A percentile compares a stretch with the other conserved stretches of the same genome.
These are phyloP conservation scores for Malurus cyaneus DNA, from an alignment of 2,113 vertebrate species.

Conservation along the genomic window DNA sequence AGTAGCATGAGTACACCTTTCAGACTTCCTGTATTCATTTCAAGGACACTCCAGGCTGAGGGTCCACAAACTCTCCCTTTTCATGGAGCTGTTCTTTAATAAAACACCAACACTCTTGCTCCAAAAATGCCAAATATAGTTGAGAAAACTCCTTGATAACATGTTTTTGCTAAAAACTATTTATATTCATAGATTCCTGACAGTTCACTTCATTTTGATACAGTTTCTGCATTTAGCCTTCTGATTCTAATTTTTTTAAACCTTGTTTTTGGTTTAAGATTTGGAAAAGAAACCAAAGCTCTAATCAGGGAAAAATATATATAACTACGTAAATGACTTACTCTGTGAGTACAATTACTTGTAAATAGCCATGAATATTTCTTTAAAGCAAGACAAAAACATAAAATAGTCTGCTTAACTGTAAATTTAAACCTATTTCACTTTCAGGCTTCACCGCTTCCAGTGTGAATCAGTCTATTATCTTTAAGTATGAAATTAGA, in stretches of 20 bases:
- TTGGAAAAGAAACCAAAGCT: conserved; percentile 27
- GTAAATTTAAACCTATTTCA: conserved; percentile 71
- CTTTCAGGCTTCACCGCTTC: conserved; percentile 52
- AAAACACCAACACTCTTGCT: conserved; percentile 73
- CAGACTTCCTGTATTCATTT: conserved; percentile 22
- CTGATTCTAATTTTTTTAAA: not conserved
- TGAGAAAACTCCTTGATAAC: conserved; percentile 73
- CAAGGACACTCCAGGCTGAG: conserved; percentile 52
- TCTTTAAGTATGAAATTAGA: conserved; percentile 62
- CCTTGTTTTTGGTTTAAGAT: conserved; percentile 26
- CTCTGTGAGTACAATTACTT: conserved; percentile 48
- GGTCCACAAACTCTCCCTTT: conserved; percentile 50
- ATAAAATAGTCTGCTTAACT: conserved; percentile 48
- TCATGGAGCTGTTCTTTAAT: conserved; percentile 41
- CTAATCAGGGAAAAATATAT: conserved; percentile 27
- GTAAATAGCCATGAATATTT: conserved; percentile 69
- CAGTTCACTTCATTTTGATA: conserved; percentile 72
- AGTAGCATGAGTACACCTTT: conserved; percentile 9
- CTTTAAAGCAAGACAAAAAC: conserved; percentile 65
- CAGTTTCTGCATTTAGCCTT: conserved; percentile 53
- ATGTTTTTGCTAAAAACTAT: conserved; percentile 74
- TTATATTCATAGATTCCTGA: conserved; percentile 77
- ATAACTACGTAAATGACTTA: conserved; percentile 17
- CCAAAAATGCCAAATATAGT: conserved; percentile 77
- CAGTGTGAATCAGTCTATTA: conserved; percentile 65